phyloP scores from a whole-genome alignment of 2,113 vertebrate species.

The Rhinopithecus roxellana region DNA sequence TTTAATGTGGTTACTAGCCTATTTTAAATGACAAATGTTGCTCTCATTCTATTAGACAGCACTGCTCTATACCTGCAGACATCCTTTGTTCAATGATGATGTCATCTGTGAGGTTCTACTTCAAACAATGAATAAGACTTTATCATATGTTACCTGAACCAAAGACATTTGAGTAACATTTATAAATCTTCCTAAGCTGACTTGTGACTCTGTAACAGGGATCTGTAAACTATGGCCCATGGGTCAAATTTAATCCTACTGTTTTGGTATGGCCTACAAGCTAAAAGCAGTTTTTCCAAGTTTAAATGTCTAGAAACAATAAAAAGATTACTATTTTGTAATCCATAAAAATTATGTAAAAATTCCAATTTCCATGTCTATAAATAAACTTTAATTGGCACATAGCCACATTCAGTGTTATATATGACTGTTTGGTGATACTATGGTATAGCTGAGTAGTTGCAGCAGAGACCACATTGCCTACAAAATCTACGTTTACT shows the following conservation, averaged over 20 bases:
- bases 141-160: neutral
- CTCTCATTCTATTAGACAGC: neutral
- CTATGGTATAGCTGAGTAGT: neutral
- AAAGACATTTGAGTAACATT: neutral
- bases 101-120: neutral
- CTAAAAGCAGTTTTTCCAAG: neutral
- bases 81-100: neutral
- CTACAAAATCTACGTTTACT: neutral
- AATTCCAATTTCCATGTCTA: neutral
- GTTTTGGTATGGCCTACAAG: neutral
- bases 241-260: neutral
- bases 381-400: neutral
- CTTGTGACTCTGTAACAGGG: neutral
- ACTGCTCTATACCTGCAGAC: neutral
- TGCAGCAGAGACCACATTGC: neutral
- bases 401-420: neutral
- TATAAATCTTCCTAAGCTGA: neutral
- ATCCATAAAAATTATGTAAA: neutral
- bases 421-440: no score
- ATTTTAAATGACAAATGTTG: neutral
- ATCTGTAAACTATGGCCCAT: neutral
- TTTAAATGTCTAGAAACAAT: conserved; percentile 17
- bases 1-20: neutral
- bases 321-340: neutral
- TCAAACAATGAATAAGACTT: neutral